Evolutionary conservation across 2,888 invertebrate genomes (phyloP).

Genomic region (Xestia rhomboidea): DNA sequence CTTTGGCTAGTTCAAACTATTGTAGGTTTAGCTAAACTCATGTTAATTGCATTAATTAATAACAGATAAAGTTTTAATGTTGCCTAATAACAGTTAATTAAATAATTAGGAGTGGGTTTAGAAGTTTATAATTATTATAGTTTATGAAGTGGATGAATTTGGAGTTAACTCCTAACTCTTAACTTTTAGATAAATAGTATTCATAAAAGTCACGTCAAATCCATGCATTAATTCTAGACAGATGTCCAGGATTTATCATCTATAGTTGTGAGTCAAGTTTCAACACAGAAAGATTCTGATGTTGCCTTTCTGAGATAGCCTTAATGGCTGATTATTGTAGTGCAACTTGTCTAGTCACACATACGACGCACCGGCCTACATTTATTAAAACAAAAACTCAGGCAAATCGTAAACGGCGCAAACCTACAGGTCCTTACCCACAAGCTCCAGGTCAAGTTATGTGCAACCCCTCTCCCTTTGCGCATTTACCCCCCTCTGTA

Average conservation of each 20-base stretch:
- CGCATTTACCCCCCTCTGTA: constrained; percentile 25
- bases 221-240: neutral
- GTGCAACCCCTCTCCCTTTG: neutral
- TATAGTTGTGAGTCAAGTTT: neutral
- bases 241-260: neutral
- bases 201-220: neutral
- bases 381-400: neutral
- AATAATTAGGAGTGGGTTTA: neutral
- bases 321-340: neutral
- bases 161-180: neutral
- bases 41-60: neutral
- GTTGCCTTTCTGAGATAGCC: neutral
- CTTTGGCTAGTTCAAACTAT: constrained; percentile 1
- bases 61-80: neutral
- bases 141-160: neutral
- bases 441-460: constrained; percentile 40
- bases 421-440: neutral
- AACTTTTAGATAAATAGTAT: neutral
- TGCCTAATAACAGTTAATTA: neutral
- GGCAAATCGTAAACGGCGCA: neutral
- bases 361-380: neutral
- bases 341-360: neutral
- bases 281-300: neutral
- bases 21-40: neutral
- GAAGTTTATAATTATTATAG: neutral